phyloP scores from a whole-genome alignment of 2,797 vertebrate genomes.

The Salarias fasciatus region DNA sequence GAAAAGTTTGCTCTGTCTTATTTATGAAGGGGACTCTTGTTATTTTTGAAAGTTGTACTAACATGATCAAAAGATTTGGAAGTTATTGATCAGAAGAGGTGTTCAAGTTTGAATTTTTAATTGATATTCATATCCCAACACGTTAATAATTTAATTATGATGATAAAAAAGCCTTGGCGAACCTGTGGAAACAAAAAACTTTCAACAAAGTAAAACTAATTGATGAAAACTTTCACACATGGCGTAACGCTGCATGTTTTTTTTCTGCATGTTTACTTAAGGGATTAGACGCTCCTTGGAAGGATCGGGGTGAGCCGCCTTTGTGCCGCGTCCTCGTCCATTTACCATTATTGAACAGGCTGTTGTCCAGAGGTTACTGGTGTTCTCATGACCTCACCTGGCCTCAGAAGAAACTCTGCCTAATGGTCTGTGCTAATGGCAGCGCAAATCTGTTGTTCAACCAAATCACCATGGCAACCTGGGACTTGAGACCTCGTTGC shows the following conservation, averaged over 20 bases:
- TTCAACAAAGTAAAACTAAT: slow-evolving; percentile 17
- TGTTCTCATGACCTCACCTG: slow-evolving; percentile 84
- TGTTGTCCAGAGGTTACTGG: slow-evolving; percentile 68
- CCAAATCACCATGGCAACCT: slow-evolving; percentile 65
- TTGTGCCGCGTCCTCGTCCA: slow-evolving; percentile 64
- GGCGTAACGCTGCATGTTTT: slow-evolving; percentile 31
- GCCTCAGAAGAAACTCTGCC: slow-evolving; percentile 71
- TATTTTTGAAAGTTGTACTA: slow-evolving; percentile 14
- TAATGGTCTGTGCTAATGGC: slow-evolving; percentile 83
- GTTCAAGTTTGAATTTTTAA: too few species aligned
- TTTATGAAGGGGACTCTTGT: slow-evolving; percentile 21
- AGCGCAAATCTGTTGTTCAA: slow-evolving; percentile 73
- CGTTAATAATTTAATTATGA: too few species aligned
- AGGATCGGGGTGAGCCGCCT: slow-evolving; percentile 48
- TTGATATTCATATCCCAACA: too few species aligned
- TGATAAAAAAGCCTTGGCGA: slow-evolving; percentile 11
- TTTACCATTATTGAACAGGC: slow-evolving; percentile 69
- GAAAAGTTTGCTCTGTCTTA: slow-evolving; percentile 54
- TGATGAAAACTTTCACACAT: slow-evolving; percentile 25
- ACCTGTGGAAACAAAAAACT: slow-evolving; percentile 2
- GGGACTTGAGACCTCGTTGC: slow-evolving; percentile 39
- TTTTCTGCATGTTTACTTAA: slow-evolving; percentile 57
- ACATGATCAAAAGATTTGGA: too few species aligned
- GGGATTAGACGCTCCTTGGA: slow-evolving; percentile 62
- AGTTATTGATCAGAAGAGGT: too few species aligned